These are phyloP conservation scores for Phylloscopus trochilus DNA, from an alignment of 2,113 vertebrate genomes.

Conservation along the genomic window DNA sequence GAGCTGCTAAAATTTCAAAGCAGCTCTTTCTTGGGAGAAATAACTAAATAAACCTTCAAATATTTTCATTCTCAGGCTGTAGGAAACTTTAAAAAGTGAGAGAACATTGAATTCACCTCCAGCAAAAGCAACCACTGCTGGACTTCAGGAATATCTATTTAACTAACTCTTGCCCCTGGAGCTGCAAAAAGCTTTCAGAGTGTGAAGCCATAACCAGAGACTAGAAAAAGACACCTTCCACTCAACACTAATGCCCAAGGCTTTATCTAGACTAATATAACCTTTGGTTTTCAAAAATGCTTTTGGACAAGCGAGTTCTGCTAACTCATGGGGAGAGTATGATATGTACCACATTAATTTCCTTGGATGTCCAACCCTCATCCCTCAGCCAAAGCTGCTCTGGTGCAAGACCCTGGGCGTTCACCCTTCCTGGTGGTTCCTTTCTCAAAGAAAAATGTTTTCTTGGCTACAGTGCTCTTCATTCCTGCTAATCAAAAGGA, in stretches of 20 bases:
- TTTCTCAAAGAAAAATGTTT: not conserved
- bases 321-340: not conserved
- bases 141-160: not conserved
- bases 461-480: not conserved
- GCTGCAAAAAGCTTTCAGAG: not conserved
- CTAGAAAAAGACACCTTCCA: not conserved
- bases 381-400: not conserved
- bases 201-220: not conserved
- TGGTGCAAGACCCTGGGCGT: not conserved
- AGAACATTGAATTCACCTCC: not conserved
- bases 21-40: not conserved
- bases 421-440: not conserved
- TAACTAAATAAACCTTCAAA: not conserved
- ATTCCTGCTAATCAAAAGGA: not conserved
- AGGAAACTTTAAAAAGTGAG: not conserved
- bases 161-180: not conserved
- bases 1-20: not conserved
- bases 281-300: not conserved
- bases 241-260: not conserved
- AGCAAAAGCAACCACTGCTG: not conserved
- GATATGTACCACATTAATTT: not conserved
- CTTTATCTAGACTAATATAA: not conserved
- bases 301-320: not conserved
- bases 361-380: not conserved
- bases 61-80: not conserved